Base-by-base conservation (phyloP, 2,888 invertebrate species). In the Cinara cedri region DNA sequence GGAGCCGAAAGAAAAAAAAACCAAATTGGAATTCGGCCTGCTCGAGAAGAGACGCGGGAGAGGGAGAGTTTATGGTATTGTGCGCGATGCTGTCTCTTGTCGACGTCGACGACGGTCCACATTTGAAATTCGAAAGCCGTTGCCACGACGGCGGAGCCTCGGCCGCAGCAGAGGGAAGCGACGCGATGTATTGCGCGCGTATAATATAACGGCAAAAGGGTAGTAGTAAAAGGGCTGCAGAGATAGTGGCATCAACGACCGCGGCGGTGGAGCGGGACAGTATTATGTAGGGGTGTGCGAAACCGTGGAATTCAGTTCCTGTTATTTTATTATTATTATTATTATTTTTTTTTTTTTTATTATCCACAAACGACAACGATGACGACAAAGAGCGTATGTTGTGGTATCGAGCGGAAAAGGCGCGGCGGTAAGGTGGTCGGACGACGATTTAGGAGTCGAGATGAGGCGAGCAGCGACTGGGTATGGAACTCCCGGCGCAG, bases 251-350 rank as follows among this genome's bases (percentile, higher is more conserved):
- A n/a, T n/a, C n/a, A 1, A n/a, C 10, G 2, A n/a, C 11, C 10
- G n/a, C 4, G 10, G 42, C 10, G 42, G 62, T 13, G 8, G n/a
- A n/a, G n/a, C 63, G 34, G n/a, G 14, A 51, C 21, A 46, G 6
- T 16, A 11, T 6, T 49, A n/a, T n/a, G n/a, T n/a, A n/a, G 26
- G 2, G n/a, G 26, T 13, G 13, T 26, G 13, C 34, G 34, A 46
- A 72, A 72, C 14, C 24, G 11, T 26, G 24, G 46, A 72, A 72
- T 72, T 49, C n/a, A 13, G 24, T 46, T 60, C 24, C 24, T 16
- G 16, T 72, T 60, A 46, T 65, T 44, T 65, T 65, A 44, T 62
- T 55, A 46, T 46, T 60, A 60, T 60, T 60, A 60, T 24, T 14
- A 60, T 60, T 63, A 63, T 60, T 16, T 0, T 60, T 3, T 11